phyloP scores from a whole-genome alignment of 2,797 vertebrate genomes.

The Manis javanica region DNA sequence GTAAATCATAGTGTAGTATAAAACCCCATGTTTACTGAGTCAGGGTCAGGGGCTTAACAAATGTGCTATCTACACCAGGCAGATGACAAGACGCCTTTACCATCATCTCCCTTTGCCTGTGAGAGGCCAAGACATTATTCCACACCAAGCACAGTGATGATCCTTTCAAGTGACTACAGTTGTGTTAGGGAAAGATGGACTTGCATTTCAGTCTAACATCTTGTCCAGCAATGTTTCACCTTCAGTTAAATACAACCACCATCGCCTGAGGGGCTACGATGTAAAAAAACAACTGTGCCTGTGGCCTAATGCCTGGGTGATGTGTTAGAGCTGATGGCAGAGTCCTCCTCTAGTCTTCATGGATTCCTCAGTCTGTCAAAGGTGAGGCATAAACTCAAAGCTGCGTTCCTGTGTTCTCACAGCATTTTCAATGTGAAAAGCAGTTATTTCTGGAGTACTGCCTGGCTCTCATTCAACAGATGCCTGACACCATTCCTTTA shows the following conservation, averaged over 20 bases:
- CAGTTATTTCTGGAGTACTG: neutral
- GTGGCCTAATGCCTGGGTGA: neutral
- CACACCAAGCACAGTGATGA: neutral
- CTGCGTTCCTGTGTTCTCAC: neutral
- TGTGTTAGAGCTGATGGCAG: neutral
- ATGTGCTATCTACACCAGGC: neutral
- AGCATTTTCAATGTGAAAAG: neutral
- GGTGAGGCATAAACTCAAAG: neutral
- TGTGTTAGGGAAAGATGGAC: neutral
- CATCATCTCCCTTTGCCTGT: neutral
- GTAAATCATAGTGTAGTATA: neutral
- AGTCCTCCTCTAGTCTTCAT: neutral
- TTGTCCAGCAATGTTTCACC: neutral
- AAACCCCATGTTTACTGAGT: neutral
- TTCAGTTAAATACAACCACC: neutral
- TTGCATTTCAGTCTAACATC: neutral
- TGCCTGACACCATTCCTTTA: neutral
- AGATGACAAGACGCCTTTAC: neutral
- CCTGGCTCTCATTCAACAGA: neutral
- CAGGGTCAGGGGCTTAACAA: neutral
- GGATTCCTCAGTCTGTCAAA: neutral
- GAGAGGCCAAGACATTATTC: neutral
- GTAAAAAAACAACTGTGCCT: neutral
- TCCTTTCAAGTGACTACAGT: neutral
- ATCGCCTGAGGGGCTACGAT: neutral